Percentiles rank a stretch among this genome's conserved stretches.
Conservation (phyloP, 2,888 invertebrate genomes). For the Cryptophagus acutangulus region DNA sequence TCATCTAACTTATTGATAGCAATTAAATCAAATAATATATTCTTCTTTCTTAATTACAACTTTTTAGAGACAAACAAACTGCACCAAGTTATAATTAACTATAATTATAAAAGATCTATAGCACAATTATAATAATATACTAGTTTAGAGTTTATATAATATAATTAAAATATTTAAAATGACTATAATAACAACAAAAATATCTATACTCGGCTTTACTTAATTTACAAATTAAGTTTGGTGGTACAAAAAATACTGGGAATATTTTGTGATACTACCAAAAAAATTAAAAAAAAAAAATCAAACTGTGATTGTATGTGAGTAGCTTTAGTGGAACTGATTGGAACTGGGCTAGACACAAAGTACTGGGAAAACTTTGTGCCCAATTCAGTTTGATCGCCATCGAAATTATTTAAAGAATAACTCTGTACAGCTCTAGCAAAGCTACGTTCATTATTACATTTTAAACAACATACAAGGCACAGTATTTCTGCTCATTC, state of each 20-base stretch:
- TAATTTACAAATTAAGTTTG: constrained; percentile 42
- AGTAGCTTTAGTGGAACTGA: constrained; percentile 28
- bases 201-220: constrained; percentile 27
- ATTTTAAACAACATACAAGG: constrained; percentile 26
- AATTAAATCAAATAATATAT: constrained; percentile 6
- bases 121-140: constrained; percentile 1
- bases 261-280: constrained; percentile 50
- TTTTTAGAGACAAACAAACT: neutral
- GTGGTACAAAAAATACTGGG: constrained; percentile 49
- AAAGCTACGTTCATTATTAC: constrained; percentile 22
- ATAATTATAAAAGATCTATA: constrained; percentile 1
- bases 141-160: constrained; percentile 1
- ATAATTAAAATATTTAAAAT: constrained; percentile 15
- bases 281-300: too few species aligned
- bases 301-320: constrained; percentile 46
- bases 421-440: constrained; percentile 25
- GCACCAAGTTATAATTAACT: neutral
- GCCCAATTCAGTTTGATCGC: constrained; percentile 34
- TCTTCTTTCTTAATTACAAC: neutral
- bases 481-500: constrained; percentile 28
- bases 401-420: constrained; percentile 21
- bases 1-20: constrained; percentile 6
- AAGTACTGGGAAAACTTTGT: constrained; percentile 48
- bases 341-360: constrained; percentile 35
- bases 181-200: constrained; percentile 3